Percentiles rank a stretch among this genome's conserved stretches.
phyloP scores from a whole-genome alignment of 30 jellyfish, hydroid and myxozoan genomes.

The Nemopilema nomurai region DNA sequence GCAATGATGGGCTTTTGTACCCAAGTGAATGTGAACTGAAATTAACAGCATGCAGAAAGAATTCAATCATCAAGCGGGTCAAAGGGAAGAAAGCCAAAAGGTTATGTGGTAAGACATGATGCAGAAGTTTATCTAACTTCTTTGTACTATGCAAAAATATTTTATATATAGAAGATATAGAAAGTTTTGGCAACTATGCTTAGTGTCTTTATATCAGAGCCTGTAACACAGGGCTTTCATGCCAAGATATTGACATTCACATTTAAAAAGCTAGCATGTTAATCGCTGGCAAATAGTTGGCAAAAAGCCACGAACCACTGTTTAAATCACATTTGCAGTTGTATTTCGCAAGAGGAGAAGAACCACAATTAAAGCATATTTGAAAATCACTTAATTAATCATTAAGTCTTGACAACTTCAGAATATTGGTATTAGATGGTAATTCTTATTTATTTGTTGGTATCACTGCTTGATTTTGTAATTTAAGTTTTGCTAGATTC shows the following conservation, averaged over 20 bases:
- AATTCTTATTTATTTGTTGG: no score
- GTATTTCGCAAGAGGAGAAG: no score
- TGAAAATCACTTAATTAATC: no score
- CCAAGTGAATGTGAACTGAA: constrained; percentile 83
- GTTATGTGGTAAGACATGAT: constrained; percentile 62
- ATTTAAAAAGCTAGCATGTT: neutral
- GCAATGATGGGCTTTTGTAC: constrained; percentile 70
- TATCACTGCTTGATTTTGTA: no score
- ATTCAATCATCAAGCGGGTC: constrained; percentile 28
- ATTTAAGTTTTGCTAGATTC: neutral
- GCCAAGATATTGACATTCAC: neutral
- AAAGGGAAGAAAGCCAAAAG: constrained; percentile 43
- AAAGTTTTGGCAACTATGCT: neutral
- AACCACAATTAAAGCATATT: no score
- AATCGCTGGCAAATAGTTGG: neutral
- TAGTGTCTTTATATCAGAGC: neutral
- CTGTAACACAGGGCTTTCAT: neutral
- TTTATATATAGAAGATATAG: neutral
- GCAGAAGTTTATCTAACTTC: neutral
- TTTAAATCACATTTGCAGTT: no score
- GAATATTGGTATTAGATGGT: no score
- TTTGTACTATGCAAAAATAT: neutral
- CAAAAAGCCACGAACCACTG: no score
- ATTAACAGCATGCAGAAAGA: constrained; percentile 69
- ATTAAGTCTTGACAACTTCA: no score